Evolutionary conservation across 2,888 invertebrate species (phyloP), one percentile per base, ranked within the genome.

Genomic region (Cryptophagus acutangulus): DNA sequence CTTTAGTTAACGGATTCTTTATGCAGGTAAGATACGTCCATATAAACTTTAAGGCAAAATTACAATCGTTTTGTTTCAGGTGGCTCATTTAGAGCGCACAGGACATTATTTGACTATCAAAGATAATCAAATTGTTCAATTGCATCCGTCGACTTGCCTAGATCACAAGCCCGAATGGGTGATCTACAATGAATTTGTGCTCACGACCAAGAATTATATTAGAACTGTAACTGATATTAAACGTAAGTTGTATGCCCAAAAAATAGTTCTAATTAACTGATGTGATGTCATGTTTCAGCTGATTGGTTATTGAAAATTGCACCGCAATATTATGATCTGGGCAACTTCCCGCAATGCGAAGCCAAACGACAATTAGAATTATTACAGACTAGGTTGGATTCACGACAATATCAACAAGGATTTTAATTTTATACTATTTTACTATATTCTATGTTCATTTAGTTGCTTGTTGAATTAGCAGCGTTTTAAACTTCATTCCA

Each of bases 121-220:
- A 69, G 99, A 99, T 74, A 97, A 97, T 74, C 99, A 99, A 74
- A 85, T 93, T 46, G 99, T 99, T 1, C 97, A 97, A 69, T 78
- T 99, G 28, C 99, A 99, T 74, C 99, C 99, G 0, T 96, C 96
- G 52, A 97, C 97, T 5, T 97, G 96, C 65, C 79, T 99, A 41
- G 97, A 97, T 73, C 99, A 99, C 73, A 99, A 99, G 69, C 99
- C 99, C 1, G 99, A 99, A 71, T 99, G 99, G 99, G 97, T 97
- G 26, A 86, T 99, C 44, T 99, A 99, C 74, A 97, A 99, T 72
- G 99, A 99, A 74, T 99, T 99, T 66, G 99, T 99, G 33, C 76
- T 99, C 53, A 99, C 99, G 47, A 96, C 97, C 44, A 99, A 99
- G 74, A 99, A 99, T 72, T 99, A 99, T 69, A 99, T 99, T 60